Evolutionary conservation across 2,113 vertebrate genomes (phyloP), one percentile per base, ranked within the genome.

Genomic region (Hemiprocne comata): DNA sequence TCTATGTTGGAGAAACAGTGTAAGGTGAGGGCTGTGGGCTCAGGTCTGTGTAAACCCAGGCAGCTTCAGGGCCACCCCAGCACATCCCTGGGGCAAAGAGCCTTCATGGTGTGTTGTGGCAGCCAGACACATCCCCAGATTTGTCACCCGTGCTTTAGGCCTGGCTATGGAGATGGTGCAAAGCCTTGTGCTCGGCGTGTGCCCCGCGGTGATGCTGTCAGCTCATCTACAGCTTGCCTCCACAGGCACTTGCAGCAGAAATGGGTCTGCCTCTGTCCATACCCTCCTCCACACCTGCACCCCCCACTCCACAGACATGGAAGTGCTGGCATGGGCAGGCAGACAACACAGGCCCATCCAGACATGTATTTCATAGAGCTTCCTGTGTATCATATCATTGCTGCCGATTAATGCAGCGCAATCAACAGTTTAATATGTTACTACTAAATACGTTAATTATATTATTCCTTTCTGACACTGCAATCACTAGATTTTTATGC

Each of bases 401-500:
- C 87, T 79, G 86, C 87, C 81, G 87, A 94, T 81, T 93, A 95
- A 89, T 9, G 67, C 88, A 20, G n/a, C 1, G 91, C 95, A 95
- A 95, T 97, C 97, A 96, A 76, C 73, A 96, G 90, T 96, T 97
- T 97, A 97, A 94, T 95, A 91, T 96, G 97, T 98, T 97, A 96
- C 93, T 75, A 92, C 96, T 94, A 96, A 97, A 97, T 96, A 96
- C 85, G 33, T 90, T 96, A 96, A 98, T 97, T 95, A 96, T 90
- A 94, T 96, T 95, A 96, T 95, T 93, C 92, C 97, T 96, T 97
- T 97, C 94, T 96, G 85, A 91, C n/a, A 50, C 85, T 24, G 97
- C 96, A 98, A 96, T 97, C 97, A 97, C 88, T 92, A 85, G 94
- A 97, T 95, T 96, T 97, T 97, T 95, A 96, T 95, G 97, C 97